Base-by-base conservation (phyloP, 2,113 vertebrate species). In the Ceyx cyanopectus region DNA sequence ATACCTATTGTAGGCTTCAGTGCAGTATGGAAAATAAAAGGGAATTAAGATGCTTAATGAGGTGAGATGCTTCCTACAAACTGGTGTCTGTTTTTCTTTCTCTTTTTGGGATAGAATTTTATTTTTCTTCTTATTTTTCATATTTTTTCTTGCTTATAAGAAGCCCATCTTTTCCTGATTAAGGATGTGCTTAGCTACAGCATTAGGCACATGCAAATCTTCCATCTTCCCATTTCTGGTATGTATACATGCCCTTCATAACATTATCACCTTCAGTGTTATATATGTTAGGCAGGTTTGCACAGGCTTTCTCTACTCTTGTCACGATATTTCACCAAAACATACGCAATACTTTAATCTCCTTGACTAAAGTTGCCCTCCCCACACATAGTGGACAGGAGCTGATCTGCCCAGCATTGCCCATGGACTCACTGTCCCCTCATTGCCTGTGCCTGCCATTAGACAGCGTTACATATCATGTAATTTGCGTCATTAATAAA, bases 401-500 rank as follows among this genome's bases (percentile, higher is more conserved):
- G 68, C 63, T 9, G 7, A 40, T 56, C 67, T 24, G 16, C 40
- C 40, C 57, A 30, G 72, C 43, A 5, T 2, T 73, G 89, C 63
- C 76, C 32, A 1, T 26, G 50, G 62, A 34, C 72, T 63, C 2
- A 0, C 72, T 76, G 68, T 66, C 72, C 54, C 63, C 83, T 68
- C 40, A 5, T 5, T 65, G 63, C 80, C 87, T 61, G 8, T 5
- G 1, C 3, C 0, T 34, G 74, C 65, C 87, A 37, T 77, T 46
- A 88, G 92, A 68, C 22, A 10, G 60, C 20, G 1, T 30, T 89
- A 82, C 72, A 43, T 9, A 78, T 85, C 94, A 40, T 6, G 65
- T 91, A 97, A 94, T 94, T 87, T 93, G 90, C 30, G 7, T 94
- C 96, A 95, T 97, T 97, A 96, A 96, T 94, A 96, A 97, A 95